Percentiles rank a stretch among this genome's conserved stretches.
These are phyloP conservation scores for Lottia gigantea DNA, from an alignment of 2,888 invertebrate species.

Conservation along the genomic window DNA sequence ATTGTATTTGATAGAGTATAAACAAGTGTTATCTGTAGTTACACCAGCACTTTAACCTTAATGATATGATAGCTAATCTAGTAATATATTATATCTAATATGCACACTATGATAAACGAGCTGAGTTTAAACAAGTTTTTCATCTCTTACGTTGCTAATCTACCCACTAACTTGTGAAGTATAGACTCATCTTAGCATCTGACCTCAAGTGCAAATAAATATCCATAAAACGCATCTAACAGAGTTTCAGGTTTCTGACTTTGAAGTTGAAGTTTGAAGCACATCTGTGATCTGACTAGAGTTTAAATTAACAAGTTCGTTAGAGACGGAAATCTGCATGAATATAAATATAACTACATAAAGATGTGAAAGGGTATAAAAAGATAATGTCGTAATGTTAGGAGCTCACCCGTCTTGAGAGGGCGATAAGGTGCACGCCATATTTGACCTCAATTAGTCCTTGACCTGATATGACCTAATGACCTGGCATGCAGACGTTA, in stretches of 20 bases:
- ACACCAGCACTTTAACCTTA: constrained; percentile 7
- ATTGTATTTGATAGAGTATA: not conserved
- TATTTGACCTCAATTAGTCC: constrained; percentile 23
- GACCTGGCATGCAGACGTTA: constrained; percentile 9
- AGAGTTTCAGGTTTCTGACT: constrained; percentile 10
- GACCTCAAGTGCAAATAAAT: constrained; percentile 7
- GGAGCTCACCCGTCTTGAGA: not conserved
- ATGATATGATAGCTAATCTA: constrained; percentile 8
- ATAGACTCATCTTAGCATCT: constrained; percentile 11
- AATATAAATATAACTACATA: not conserved
- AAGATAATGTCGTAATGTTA: not conserved
- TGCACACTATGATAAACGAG: constrained; percentile 8
- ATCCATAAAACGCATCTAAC: constrained; percentile 8
- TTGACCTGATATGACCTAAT: constrained; percentile 18
- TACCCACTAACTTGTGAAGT: constrained; percentile 7
- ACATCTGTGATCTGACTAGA: constrained; percentile 4
- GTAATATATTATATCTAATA: constrained; percentile 3
- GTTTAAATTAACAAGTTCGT: constrained; percentile 7
- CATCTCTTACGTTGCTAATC: constrained; percentile 6
- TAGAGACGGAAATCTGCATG: constrained; percentile 1
- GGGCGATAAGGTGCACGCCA: constrained; percentile 10
- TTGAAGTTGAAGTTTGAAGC: constrained; percentile 2
- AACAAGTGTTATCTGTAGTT: not conserved
- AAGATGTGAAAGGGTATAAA: not conserved
- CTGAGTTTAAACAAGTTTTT: constrained; percentile 3